These are phyloP conservation scores for Drosophila melanosoma DNA, from an alignment of 2,888 invertebrate species.

Conservation along the genomic window DNA sequence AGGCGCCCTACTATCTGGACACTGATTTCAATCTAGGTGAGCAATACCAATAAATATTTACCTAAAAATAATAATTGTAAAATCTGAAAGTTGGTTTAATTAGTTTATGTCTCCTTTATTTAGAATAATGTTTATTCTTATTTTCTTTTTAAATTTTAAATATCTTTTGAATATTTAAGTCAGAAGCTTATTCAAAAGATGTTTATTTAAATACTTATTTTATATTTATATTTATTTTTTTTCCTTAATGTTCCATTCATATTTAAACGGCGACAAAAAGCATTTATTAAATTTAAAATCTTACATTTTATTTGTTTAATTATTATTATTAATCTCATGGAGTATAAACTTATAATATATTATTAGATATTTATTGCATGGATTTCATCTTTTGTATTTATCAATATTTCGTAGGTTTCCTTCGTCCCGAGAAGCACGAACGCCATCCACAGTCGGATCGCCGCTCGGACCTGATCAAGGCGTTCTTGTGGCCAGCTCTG, in stretches of 20 bases:
- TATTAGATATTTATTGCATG: neutral
- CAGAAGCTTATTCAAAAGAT: neutral
- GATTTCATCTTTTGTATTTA: neutral
- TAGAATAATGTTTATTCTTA: neutral
- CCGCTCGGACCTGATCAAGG: constrained; percentile 90
- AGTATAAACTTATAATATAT: neutral
- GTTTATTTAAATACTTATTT: neutral
- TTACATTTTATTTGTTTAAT: neutral
- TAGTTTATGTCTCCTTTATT: neutral
- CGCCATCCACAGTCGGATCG: constrained; percentile 92
- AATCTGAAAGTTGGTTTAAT: neutral
- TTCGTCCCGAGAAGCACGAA: constrained; percentile 91
- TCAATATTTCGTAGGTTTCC: constrained; percentile 85
- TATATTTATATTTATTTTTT: too few species aligned
- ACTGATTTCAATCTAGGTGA: constrained; percentile 89
- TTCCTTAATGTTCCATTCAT: neutral
- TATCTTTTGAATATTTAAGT: neutral
- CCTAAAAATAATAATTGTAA: neutral
- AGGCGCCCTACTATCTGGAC: constrained; percentile 88
- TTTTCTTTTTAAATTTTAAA: neutral
- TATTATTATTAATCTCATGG: neutral
- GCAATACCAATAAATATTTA: neutral
- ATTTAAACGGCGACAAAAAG: neutral
- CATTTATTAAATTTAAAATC: neutral
- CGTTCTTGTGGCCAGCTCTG: constrained; percentile 95